Percentiles rank a stretch among this genome's conserved stretches.
These are phyloP conservation scores for Oceanodroma tethys DNA, from an alignment of 2,113 vertebrate genomes.

Conservation along the genomic window DNA sequence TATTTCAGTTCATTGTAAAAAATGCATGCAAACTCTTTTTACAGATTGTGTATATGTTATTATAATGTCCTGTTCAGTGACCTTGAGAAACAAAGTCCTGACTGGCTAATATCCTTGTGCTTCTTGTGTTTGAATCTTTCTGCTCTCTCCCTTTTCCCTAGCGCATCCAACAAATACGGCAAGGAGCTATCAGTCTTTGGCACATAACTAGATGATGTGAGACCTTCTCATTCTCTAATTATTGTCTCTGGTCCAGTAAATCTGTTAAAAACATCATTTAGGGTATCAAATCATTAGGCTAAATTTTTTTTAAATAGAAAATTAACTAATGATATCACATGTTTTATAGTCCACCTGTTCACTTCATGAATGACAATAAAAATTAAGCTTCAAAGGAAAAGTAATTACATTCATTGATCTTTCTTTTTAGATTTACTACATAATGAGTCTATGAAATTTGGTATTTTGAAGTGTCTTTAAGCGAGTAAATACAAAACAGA, in stretches of 20 bases:
- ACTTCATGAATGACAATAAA: neutral
- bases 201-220: neutral
- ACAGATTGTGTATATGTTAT: too few relatives aligned
- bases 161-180: neutral
- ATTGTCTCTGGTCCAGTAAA: neutral
- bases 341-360: neutral
- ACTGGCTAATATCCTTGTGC: neutral
- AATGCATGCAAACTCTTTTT: neutral
- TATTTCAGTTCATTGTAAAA: neutral
- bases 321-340: neutral
- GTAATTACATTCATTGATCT: neutral
- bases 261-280: neutral
- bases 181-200: neutral
- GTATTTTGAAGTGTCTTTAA: neutral
- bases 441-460: neutral
- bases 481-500: neutral
- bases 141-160: neutral
- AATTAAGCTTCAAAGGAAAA: neutral
- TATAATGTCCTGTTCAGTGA: neutral
- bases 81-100: neutral
- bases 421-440: neutral
- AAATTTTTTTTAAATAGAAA: neutral
- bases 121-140: neutral
- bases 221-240: neutral
- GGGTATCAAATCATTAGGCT: neutral